phyloP scores from a whole-genome alignment of 23 tunicate species.

The Trididemnum clinides region DNA sequence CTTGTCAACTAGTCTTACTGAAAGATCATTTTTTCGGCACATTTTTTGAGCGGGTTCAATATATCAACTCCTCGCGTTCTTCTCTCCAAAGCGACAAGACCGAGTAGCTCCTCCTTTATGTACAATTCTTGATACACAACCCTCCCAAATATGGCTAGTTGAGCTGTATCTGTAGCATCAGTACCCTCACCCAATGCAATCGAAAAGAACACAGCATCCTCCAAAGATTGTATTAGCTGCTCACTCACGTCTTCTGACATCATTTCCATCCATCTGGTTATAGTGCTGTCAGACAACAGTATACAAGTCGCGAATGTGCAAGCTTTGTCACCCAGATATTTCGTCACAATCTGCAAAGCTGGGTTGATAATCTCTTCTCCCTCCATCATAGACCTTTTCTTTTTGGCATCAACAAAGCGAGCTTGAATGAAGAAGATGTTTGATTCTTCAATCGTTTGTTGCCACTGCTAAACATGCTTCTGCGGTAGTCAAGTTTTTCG shows the following conservation, averaged over 20 bases:
- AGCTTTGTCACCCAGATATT: conserved; percentile 1
- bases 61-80: conserved; percentile 25
- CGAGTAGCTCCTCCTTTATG: conserved; percentile 19
- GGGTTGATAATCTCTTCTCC: not conserved
- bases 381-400: not conserved
- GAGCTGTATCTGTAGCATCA: conserved; percentile 29
- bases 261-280: conserved; percentile 33
- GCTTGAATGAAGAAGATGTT: too few species aligned
- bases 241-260: conserved; percentile 24
- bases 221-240: conserved; percentile 28
- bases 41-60: conserved; percentile 9
- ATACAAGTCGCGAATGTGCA: not conserved
- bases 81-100: conserved; percentile 25
- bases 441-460: conserved; percentile 1
- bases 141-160: conserved; percentile 31
- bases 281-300: conserved; percentile 24
- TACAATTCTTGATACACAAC: conserved; percentile 28
- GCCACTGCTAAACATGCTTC: conserved; percentile 23
- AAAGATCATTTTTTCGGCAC: conserved; percentile 15
- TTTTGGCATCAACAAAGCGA: conserved; percentile 6
- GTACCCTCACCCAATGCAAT: conserved; percentile 18
- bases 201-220: conserved; percentile 23
- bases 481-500: conserved; percentile 27
- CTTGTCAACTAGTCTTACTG: conserved; percentile 18
- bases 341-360: conserved; percentile 7